Evolutionary conservation across 2,888 invertebrate species (phyloP).

Genomic region (Drosophila ustulata): DNA sequence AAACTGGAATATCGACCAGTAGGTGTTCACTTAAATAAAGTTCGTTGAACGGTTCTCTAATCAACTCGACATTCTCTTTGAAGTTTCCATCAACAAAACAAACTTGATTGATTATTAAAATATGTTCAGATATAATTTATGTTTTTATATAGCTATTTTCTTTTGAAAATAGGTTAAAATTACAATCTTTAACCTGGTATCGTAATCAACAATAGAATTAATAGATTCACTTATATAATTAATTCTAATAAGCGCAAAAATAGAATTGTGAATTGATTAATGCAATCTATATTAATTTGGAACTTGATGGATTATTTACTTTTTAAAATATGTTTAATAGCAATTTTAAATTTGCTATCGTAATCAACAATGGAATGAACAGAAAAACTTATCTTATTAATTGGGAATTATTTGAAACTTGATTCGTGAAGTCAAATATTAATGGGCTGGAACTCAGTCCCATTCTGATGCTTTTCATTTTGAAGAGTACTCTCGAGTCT

Average conservation of each 20-base stretch:
- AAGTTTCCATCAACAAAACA: constrained; percentile 3
- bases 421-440: too few species aligned
- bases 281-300: too few species aligned
- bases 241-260: background rate
- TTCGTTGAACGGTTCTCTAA: constrained; percentile 20
- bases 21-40: constrained; percentile 8
- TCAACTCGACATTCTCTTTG: constrained; percentile 18
- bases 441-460: too few species aligned
- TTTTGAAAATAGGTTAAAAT: background rate
- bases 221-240: background rate
- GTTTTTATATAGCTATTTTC: background rate
- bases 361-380: too few species aligned
- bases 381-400: too few species aligned
- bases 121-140: constrained; percentile 3
- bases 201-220: too few species aligned
- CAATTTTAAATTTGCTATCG: too few species aligned
- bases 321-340: too few species aligned
- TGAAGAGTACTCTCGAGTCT: background rate
- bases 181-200: background rate
- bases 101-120: constrained; percentile 15
- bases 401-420: too few species aligned
- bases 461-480: too few species aligned
- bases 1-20: constrained; percentile 26
- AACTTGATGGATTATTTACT: too few species aligned
- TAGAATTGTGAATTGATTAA: background rate